These are phyloP conservation scores for Aphidius gifuensis DNA, from an alignment of 1,140 invertebrate genomes.

Conservation along the genomic window DNA sequence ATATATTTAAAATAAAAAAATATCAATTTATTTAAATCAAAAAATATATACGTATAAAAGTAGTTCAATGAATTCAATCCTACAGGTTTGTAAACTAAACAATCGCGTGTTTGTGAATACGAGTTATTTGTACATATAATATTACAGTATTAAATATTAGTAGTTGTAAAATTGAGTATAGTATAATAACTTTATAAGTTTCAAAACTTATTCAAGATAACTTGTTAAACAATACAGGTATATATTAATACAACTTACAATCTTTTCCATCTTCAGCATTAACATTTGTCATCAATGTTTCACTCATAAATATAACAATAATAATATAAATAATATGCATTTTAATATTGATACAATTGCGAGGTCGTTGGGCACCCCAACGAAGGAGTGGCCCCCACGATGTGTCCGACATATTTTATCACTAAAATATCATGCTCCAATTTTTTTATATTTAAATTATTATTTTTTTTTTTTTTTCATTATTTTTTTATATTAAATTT, in stretches of 20 bases:
- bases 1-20: too few relatives aligned
- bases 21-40: too few relatives aligned
- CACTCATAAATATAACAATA: not conserved
- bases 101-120: too few relatives aligned
- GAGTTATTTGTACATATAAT: too few relatives aligned
- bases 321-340: not conserved
- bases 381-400: slow-evolving; percentile 5
- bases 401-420: slow-evolving; percentile 7
- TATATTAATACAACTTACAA: not conserved
- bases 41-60: too few relatives aligned
- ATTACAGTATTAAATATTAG: too few relatives aligned
- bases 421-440: not conserved
- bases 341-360: slow-evolving; percentile 3
- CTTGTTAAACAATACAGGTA: not conserved
- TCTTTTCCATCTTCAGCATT: slow-evolving; percentile 8
- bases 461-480: not conserved
- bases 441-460: not conserved
- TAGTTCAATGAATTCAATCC: too few relatives aligned
- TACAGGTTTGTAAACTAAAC: too few relatives aligned
- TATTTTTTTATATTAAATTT: too few relatives aligned
- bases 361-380: slow-evolving; percentile 1
- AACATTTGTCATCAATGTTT: not conserved
- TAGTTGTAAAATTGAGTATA: too few relatives aligned
- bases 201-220: not conserved
- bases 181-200: too few relatives aligned